A percentile compares a stretch with the other conserved stretches of the same genome.
Evolutionary conservation across 2,113 vertebrate genomes (phyloP).

Genomic region (Pleuronectes platessa): DNA sequence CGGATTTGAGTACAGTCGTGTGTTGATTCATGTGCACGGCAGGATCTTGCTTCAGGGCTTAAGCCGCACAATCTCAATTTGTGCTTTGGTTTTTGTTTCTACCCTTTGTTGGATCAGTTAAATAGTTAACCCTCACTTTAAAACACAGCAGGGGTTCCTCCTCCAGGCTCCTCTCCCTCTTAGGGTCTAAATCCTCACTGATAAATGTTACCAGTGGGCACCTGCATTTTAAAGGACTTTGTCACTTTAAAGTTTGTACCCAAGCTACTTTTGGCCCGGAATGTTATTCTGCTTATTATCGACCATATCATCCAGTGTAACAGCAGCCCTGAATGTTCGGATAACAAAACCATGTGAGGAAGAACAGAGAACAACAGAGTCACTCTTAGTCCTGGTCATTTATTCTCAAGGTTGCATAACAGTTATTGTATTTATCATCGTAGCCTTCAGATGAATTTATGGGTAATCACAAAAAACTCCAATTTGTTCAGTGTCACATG

Average conservation of each 20-base stretch:
- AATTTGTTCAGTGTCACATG: not conserved
- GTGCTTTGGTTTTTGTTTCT: no score
- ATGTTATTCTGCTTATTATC: no score
- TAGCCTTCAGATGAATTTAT: constrained; percentile 9
- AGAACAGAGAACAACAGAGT: not conserved
- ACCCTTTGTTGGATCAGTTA: no score
- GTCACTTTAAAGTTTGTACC: no score
- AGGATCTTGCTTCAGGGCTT: no score
- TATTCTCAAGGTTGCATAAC: not conserved
- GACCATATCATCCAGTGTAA: no score
- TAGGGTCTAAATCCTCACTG: constrained; percentile 10
- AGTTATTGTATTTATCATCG: not conserved
- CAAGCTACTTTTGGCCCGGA: no score
- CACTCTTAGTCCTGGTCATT: not conserved
- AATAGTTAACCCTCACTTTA: no score
- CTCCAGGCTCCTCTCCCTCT: not conserved
- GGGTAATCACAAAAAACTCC: not conserved
- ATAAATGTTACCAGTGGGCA: not conserved
- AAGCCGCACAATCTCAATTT: no score
- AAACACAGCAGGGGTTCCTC: not conserved
- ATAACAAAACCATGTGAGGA: constrained; percentile 5
- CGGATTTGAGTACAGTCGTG: not conserved
- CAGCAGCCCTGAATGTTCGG: not conserved
- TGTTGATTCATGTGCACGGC: constrained; percentile 1
- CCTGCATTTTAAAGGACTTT: no score